These are phyloP conservation scores for Gopherus evgoodei DNA, from an alignment of 2,113 vertebrate genomes.

Conservation along the genomic window DNA sequence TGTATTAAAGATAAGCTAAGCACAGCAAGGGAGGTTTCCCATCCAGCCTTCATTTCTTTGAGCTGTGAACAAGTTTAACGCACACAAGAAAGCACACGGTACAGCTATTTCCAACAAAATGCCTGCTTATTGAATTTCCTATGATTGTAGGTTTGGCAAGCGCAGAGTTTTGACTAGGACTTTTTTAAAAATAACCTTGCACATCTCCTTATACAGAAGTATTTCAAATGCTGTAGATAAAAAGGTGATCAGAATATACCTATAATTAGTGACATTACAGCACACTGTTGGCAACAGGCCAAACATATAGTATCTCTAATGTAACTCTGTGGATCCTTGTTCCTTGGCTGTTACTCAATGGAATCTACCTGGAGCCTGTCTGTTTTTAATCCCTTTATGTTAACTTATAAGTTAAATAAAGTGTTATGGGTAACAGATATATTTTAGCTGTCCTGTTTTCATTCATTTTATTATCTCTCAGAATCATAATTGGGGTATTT, in stretches of 20 bases:
- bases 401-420: not conserved
- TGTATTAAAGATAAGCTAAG: not conserved
- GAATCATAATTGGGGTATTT: not conserved
- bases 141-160: not conserved
- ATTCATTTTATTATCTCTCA: not conserved
- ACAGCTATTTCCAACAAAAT: not conserved
- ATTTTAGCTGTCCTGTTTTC: not conserved
- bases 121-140: not conserved
- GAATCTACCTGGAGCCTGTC: not conserved
- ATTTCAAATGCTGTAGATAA: not conserved
- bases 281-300: not conserved
- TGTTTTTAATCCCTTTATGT: not conserved
- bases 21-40: not conserved
- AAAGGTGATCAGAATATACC: not conserved
- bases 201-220: not conserved
- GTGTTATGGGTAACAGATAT: not conserved
- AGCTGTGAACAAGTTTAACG: not conserved
- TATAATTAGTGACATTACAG: not conserved
- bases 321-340: not conserved
- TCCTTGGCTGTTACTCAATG: not conserved
- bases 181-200: not conserved
- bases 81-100: not conserved
- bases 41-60: not conserved
- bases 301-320: not conserved
- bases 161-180: not conserved